Percentiles rank a stretch among this genome's conserved stretches.
phyloP scores from a whole-genome alignment of 64 coral and sea anemone species.

The Catalaphyllia jardinei region DNA sequence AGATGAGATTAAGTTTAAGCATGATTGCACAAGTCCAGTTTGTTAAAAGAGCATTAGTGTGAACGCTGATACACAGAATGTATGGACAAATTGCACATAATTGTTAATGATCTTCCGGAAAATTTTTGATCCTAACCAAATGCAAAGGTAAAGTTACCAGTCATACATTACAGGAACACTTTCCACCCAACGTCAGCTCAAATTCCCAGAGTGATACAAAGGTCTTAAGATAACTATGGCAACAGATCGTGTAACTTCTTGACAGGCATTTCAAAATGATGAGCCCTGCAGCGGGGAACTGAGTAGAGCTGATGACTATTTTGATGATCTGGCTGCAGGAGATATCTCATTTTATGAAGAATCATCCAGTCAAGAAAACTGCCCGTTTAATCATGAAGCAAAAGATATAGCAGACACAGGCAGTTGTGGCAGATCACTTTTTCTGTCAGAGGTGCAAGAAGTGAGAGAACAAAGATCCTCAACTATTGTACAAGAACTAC shows the following conservation, averaged over 20 bases:
- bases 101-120: too few species aligned
- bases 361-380: neutral
- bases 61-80: too few species aligned
- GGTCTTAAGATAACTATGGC: too few species aligned
- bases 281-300: neutral
- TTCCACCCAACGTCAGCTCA: too few species aligned
- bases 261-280: neutral
- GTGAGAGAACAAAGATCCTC: neutral
- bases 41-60: neutral
- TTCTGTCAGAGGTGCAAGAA: neutral
- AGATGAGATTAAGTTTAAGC: neutral
- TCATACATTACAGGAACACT: too few species aligned
- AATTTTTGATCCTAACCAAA: too few species aligned
- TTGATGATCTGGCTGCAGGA: conserved; percentile 29
- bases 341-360: conserved; percentile 20
- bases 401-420: neutral
- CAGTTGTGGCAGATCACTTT: neutral
- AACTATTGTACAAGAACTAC: neutral
- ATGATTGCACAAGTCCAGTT: too few species aligned
- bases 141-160: too few species aligned
- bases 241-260: neutral
- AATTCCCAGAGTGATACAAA: too few species aligned
- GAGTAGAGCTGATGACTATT: conserved; percentile 7
- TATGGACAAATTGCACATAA: too few species aligned
- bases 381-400: neutral